Evolutionary conservation across 2,113 vertebrate species (phyloP).

Genomic region (Archilochus colubris): DNA sequence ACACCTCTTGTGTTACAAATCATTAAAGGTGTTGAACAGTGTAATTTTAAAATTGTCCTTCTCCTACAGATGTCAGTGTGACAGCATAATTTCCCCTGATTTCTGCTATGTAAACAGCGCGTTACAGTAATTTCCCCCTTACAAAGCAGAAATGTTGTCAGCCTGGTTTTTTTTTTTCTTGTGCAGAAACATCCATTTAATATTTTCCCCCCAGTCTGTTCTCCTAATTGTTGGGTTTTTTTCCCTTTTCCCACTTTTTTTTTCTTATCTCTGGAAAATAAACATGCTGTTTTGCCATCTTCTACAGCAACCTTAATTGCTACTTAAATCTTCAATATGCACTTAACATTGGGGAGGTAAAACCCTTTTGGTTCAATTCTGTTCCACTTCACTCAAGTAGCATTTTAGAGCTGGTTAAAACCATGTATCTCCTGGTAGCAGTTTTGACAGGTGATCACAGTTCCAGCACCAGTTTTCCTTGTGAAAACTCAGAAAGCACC

Average conservation of each 20-base stretch:
- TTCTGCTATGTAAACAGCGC: slow-evolving; percentile 93
- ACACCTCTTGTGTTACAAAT: slow-evolving; percentile 97
- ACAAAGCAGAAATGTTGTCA: slow-evolving; percentile 75
- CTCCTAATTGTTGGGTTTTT: slow-evolving; percentile 80
- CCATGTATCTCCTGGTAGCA: neutral
- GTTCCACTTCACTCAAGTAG: slow-evolving; percentile 62
- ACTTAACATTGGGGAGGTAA: slow-evolving; percentile 70
- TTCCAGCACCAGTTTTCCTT: neutral
- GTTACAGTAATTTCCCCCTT: slow-evolving; percentile 89
- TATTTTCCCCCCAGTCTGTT: slow-evolving; percentile 69
- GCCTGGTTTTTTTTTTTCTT: slow-evolving; percentile 27
- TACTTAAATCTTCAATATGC: slow-evolving; percentile 75
- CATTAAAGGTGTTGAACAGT: slow-evolving; percentile 98
- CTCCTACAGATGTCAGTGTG: slow-evolving; percentile 93
- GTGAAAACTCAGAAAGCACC: neutral
- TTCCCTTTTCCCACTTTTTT: neutral
- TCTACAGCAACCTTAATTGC: slow-evolving; percentile 75
- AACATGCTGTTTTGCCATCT: slow-evolving; percentile 49
- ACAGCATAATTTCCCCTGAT: slow-evolving; percentile 95
- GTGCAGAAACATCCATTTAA: slow-evolving; percentile 72
- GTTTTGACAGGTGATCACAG: slow-evolving; percentile 5
- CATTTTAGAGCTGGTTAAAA: slow-evolving; percentile 64
- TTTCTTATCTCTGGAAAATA: slow-evolving; percentile 32
- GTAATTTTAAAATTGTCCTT: slow-evolving; percentile 96
- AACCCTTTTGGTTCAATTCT: slow-evolving; percentile 63